Conservation (phyloP, 1,140 invertebrate species). For the Aradophagus sp. region DNA sequence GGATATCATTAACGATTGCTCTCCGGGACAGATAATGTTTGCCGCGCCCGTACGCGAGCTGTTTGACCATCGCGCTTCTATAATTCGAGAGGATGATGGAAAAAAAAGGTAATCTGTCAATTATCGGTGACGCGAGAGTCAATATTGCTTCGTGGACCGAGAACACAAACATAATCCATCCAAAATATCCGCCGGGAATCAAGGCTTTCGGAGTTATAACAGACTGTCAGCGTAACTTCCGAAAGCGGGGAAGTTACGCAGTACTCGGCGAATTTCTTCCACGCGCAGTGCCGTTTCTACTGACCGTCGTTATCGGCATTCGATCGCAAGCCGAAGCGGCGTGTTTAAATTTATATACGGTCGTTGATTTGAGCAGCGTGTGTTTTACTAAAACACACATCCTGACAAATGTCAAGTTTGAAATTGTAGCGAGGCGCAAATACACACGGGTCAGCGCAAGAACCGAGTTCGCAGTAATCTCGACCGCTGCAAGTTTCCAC, state of each 20-base stretch:
- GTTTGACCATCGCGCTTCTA: slow-evolving; percentile 40
- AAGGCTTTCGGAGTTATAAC: too few species aligned
- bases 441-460: slow-evolving; percentile 36
- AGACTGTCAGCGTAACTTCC: too few species aligned
- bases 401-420: slow-evolving; percentile 47
- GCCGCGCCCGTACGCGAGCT: slow-evolving; percentile 37
- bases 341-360: too few species aligned
- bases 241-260: too few species aligned
- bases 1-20: slow-evolving; percentile 47
- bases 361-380: too few species aligned
- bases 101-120: slow-evolving; percentile 50
- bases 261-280: too few species aligned
- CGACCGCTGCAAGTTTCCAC: slow-evolving; percentile 37
- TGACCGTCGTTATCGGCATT: too few species aligned
- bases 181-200: slow-evolving; percentile 31
- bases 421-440: slow-evolving; percentile 30
- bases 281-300: too few species aligned
- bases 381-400: too few species aligned
- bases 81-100: slow-evolving; percentile 37
- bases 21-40: slow-evolving; percentile 40
- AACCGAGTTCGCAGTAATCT: slow-evolving; percentile 32
- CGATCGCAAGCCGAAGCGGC: too few species aligned
- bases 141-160: slow-evolving; percentile 39
- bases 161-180: slow-evolving; percentile 29
- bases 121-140: slow-evolving; percentile 36